These are phyloP conservation scores for Athalia cordata DNA, from an alignment of 2,888 invertebrate species.

Conservation along the genomic window DNA sequence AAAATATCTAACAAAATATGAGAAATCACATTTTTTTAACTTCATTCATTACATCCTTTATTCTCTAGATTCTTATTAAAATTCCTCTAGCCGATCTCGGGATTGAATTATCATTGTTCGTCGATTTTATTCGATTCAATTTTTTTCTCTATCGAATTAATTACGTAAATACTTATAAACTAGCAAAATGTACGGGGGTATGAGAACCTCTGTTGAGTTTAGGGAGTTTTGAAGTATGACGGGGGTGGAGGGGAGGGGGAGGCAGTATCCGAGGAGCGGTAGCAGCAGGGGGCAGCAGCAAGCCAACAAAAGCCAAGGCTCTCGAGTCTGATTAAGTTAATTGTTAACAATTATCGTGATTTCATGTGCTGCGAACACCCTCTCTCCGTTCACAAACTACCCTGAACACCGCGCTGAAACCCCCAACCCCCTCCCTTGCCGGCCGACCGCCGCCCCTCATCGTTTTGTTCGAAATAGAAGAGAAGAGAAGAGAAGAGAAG, in stretches of 20 bases:
- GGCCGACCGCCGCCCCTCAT: background rate
- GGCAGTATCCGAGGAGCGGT: slow-evolving; percentile 54
- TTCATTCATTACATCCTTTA: background rate
- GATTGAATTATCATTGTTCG: too few species aligned
- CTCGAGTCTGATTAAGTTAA: slow-evolving; percentile 73
- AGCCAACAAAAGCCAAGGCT: slow-evolving; percentile 68
- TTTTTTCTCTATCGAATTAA: background rate
- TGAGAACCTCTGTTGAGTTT: background rate
- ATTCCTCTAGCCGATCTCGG: background rate
- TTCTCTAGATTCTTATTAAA: background rate
- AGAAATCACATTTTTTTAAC: background rate
- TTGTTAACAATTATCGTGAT: slow-evolving; percentile 74
- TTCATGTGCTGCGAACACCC: slow-evolving; percentile 60
- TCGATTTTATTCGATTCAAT: background rate
- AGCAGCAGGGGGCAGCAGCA: too few species aligned
- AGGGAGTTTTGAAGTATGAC: background rate
- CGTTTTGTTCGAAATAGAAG: slow-evolving; percentile 16
- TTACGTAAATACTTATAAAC: background rate
- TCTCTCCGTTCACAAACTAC: slow-evolving; percentile 35
- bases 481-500: too few species aligned
- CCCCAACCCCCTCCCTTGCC: slow-evolving; percentile 38
- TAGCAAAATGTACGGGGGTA: too few species aligned
- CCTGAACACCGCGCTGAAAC: too few species aligned
- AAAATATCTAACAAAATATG: background rate
- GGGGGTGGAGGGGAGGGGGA: background rate